Conservation (phyloP, 2,113 vertebrate genomes). For the Micromys minutus region DNA sequence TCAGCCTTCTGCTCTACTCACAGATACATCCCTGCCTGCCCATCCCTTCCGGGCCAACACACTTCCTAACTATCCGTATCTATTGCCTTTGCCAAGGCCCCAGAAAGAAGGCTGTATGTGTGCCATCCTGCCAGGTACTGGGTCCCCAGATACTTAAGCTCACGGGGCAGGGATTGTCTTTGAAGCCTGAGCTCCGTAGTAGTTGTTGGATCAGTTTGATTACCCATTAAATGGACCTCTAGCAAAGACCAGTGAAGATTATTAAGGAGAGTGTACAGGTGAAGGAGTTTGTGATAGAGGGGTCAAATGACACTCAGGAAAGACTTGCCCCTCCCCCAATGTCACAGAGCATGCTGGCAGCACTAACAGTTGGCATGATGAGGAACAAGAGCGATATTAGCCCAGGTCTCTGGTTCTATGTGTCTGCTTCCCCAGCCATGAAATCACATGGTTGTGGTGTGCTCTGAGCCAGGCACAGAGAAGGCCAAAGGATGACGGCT, state of each 20-base stretch:
- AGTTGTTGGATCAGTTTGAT: not conserved
- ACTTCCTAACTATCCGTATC: no score
- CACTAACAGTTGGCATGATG: no score
- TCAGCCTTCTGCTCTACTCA: not conserved
- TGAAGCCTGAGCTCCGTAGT: not conserved
- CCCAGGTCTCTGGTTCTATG: not conserved
- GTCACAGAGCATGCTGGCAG: not conserved
- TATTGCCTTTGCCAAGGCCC: not conserved
- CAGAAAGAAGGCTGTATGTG: not conserved
- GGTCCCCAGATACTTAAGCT: not conserved
- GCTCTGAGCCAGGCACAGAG: not conserved
- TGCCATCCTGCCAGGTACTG: rapidly evolving
- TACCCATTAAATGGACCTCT: not conserved
- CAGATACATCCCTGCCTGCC: not conserved
- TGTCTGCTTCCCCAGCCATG: not conserved
- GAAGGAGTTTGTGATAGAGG: not conserved
- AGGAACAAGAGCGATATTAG: not conserved
- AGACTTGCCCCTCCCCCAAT: not conserved
- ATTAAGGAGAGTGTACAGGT: not conserved
- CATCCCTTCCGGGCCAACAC: not conserved
- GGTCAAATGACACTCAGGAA: not conserved
- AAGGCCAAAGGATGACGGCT: not conserved
- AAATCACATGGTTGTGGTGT: not conserved
- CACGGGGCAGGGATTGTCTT: not conserved
- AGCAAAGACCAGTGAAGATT: not conserved